Evolutionary conservation across 1,140 invertebrate genomes (phyloP), one percentile per base, ranked within the genome.

Genomic region (Elymnias hypermnestra): DNA sequence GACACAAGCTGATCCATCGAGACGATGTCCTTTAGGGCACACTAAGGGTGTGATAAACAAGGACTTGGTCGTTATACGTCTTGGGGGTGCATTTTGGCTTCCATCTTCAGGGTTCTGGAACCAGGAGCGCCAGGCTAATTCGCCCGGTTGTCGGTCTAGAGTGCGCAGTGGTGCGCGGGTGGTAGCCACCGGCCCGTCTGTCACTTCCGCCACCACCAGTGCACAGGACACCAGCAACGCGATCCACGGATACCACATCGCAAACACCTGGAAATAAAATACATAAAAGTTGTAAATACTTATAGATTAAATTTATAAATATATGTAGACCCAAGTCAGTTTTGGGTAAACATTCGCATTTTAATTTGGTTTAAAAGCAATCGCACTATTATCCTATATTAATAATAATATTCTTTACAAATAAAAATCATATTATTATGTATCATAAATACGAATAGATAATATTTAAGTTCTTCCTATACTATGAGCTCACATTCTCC

Each of bases 231-330:
- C 72, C 70, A 78, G 68, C 57, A 79, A 71, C 59, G 60, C 62
- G 46, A 71, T 69, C 81, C 78, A 85, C 81, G 66, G 64, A 64
- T 65, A 76, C 81, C 71, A 82, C 82, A 83, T 84, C 52, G 74
- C 82, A 82, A 72, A 82, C 69, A 78, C 72, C 78, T 85, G 74
- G 7, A 62, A 57, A 40, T 2, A 31, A 42, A 12, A 2, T 3
- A 0, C 4, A 0, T 29, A 2, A 12, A 12, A 9, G 13, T 29
- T 13, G 10, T 12, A 12, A 6, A 2, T 5, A 22, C 8, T 22
- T 22, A 22, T 22, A 22, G 21, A 8, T 22, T 6, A 22, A 22
- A n/a, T n/a, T n/a, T n/a, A n/a, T n/a, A n/a, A n/a, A n/a, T n/a
- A n/a, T n/a, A n/a, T n/a, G n/a, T n/a, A n/a, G n/a, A n/a, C n/a